A percentile compares a stretch with the other conserved stretches of the same genome.
These are phyloP conservation scores for Lasiurus cinereus DNA, from an alignment of 2,113 vertebrate genomes.

Conservation along the genomic window DNA sequence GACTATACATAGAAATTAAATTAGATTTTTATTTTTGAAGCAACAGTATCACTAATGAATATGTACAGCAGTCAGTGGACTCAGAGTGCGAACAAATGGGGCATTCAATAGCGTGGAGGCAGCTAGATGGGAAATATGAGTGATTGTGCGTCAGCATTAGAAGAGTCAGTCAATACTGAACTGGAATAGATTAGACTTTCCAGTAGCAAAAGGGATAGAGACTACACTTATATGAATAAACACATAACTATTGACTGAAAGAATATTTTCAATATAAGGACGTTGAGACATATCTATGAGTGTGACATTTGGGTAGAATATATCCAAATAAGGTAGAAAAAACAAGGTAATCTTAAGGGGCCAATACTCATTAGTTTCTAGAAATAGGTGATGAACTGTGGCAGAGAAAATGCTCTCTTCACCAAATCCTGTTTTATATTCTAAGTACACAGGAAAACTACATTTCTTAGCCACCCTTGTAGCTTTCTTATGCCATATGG, in stretches of 20 bases:
- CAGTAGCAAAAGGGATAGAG: neutral
- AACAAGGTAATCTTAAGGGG: neutral
- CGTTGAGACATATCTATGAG: neutral
- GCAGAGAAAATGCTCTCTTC: neutral
- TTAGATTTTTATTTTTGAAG: conserved; percentile 6
- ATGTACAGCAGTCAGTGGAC: neutral
- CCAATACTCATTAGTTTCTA: conserved; percentile 15
- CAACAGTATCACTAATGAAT: neutral
- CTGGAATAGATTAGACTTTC: neutral
- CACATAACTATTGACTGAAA: neutral
- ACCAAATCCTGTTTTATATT: neutral
- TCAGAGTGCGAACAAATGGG: neutral
- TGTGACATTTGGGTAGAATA: neutral
- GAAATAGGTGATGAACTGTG: neutral
- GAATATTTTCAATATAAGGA: conserved; percentile 16
- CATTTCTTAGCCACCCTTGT: neutral
- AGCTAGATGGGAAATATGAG: neutral
- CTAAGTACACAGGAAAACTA: neutral
- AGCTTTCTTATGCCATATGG: neutral
- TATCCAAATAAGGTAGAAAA: conserved; percentile 6
- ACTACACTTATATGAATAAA: neutral
- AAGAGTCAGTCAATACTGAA: neutral
- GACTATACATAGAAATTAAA: neutral
- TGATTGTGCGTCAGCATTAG: neutral
- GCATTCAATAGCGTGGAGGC: neutral